These are phyloP conservation scores for Amblyraja radiata DNA, from an alignment of 2,797 vertebrate genomes.

Conservation along the genomic window DNA sequence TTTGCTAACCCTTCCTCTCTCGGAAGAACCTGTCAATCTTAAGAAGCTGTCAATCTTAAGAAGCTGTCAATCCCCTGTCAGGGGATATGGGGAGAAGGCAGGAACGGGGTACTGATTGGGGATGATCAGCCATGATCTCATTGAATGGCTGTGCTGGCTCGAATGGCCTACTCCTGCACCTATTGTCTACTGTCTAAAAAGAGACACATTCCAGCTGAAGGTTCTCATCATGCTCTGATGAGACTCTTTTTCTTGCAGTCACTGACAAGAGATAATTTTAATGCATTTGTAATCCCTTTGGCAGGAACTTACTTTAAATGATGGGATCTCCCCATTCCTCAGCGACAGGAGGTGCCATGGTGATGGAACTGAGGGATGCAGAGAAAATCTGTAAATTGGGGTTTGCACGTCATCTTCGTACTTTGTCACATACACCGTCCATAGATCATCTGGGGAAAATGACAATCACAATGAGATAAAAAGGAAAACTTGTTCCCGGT, in stretches of 20 bases:
- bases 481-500: background rate
- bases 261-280: background rate
- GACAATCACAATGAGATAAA: background rate
- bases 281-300: background rate
- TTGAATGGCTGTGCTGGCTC: no score
- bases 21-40: no score
- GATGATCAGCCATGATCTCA: no score
- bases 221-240: background rate
- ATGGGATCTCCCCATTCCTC: constrained; percentile 74
- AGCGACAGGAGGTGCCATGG: constrained; percentile 75
- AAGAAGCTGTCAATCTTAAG: no score
- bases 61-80: no score
- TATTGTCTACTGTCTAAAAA: no score
- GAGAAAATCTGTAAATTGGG: constrained; percentile 78
- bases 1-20: no score
- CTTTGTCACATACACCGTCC: constrained; percentile 82
- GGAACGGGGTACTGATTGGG: no score
- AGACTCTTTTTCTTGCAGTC: background rate
- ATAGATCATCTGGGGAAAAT: constrained; percentile 59
- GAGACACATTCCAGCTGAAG: background rate
- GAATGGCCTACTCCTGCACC: no score
- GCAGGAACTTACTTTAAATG: constrained; percentile 75
- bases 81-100: no score
- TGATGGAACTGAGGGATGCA: constrained; percentile 70
- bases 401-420: constrained; percentile 64